A percentile compares a stretch with the other conserved stretches of the same genome.
These are phyloP conservation scores for Heliconius congener DNA, from an alignment of 1,140 invertebrate species.

Conservation along the genomic window DNA sequence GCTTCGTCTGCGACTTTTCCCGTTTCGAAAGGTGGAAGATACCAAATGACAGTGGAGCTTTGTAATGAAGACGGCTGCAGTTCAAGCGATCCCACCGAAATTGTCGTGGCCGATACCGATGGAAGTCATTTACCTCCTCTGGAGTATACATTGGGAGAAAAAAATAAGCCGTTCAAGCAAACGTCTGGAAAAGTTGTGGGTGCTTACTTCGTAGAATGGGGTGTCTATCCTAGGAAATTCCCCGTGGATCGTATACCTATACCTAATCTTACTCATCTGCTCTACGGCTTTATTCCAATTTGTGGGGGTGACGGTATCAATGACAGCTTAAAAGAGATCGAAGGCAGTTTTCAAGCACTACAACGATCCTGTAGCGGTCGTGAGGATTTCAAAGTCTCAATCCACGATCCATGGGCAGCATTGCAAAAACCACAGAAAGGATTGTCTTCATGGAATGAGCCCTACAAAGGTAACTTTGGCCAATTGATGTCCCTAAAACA, in stretches of 20 bases:
- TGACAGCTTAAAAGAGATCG: slow-evolving; percentile 78
- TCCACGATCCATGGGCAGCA: slow-evolving; percentile 77
- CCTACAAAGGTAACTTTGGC: slow-evolving; percentile 77
- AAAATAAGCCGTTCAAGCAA: slow-evolving; percentile 73
- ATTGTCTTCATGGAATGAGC: slow-evolving; percentile 73
- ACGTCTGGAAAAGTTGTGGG: slow-evolving; percentile 74
- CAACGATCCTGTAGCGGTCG: slow-evolving; percentile 74
- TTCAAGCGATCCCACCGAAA: slow-evolving; percentile 64
- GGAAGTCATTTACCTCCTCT: slow-evolving; percentile 72
- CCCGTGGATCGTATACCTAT: slow-evolving; percentile 70
- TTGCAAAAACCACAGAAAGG: slow-evolving; percentile 77
- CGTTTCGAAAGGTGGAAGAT: slow-evolving; percentile 70
- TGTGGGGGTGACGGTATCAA: slow-evolving; percentile 77
- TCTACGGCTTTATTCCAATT: slow-evolving; percentile 76
- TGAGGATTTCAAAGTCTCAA: slow-evolving; percentile 76
- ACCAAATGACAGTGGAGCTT: slow-evolving; percentile 69
- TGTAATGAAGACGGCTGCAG: slow-evolving; percentile 71
- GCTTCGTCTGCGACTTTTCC: slow-evolving; percentile 65
- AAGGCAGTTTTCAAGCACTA: slow-evolving; percentile 75
- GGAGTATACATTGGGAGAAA: slow-evolving; percentile 62
- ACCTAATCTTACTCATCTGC: slow-evolving; percentile 70
- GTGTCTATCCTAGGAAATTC: slow-evolving; percentile 74
- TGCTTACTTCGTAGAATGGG: slow-evolving; percentile 78
- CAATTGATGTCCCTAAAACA: slow-evolving; percentile 76
- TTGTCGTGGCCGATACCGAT: slow-evolving; percentile 73